Evolutionary conservation across 2,113 vertebrate species (phyloP).

Genomic region (Morone saxatilis): DNA sequence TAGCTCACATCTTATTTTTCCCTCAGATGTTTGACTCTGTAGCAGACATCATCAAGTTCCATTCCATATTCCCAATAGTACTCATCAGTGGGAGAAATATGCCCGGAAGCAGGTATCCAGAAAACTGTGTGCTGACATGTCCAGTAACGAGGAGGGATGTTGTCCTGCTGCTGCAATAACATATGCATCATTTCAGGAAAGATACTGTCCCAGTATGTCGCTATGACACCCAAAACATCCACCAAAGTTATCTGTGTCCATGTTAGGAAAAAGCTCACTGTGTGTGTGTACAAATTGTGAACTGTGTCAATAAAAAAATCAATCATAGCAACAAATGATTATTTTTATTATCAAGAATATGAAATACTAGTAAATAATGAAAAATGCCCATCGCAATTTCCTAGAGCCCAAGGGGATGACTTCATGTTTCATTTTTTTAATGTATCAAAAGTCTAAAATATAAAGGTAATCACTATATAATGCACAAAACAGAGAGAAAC

Average conservation of each 20-base stretch:
- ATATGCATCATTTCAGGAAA: neutral
- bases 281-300: neutral
- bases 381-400: no score
- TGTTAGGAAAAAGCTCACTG: neutral
- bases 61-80: constrained; percentile 87
- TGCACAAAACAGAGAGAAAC: no score
- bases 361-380: no score
- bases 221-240: neutral
- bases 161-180: constrained; percentile 65
- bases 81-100: constrained; percentile 88
- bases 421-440: no score
- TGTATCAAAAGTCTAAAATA: no score
- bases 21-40: constrained; percentile 90
- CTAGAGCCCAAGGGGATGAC: no score
- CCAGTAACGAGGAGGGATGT: constrained; percentile 77
- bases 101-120: constrained; percentile 59
- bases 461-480: no score
- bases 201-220: neutral
- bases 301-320: constrained; percentile 11
- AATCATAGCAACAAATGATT: neutral
- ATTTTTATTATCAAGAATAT: neutral
- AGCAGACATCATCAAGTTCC: constrained; percentile 90
- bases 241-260: neutral
- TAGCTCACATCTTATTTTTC: constrained; percentile 20
- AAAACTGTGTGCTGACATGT: constrained; percentile 86